These are phyloP conservation scores for Apodemia duryi DNA, from an alignment of 2,888 invertebrate species.

Conservation along the genomic window DNA sequence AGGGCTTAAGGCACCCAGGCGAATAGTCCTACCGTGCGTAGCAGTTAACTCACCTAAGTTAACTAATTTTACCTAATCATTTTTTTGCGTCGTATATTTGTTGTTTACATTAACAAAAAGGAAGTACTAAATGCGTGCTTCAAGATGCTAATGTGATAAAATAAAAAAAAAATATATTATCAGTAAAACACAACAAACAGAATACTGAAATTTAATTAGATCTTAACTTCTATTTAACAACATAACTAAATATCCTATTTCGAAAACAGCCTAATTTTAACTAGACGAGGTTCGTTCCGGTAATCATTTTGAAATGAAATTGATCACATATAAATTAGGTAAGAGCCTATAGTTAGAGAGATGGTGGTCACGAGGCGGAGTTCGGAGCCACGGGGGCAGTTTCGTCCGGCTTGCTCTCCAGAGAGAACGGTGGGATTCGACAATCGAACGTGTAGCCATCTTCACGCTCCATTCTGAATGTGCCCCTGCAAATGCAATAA, in stretches of 20 bases:
- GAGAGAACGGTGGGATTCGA: slow-evolving; percentile 97
- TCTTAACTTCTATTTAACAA: slow-evolving; percentile 55
- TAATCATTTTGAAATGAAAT: slow-evolving; percentile 24
- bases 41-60: too few species aligned
- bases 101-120: too few species aligned
- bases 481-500: slow-evolving; percentile 79
- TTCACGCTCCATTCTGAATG: slow-evolving; percentile 97
- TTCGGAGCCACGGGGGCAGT: slow-evolving; percentile 57
- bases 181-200: slow-evolving; percentile 44
- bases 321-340: not conserved
- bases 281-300: slow-evolving; percentile 27
- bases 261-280: slow-evolving; percentile 28
- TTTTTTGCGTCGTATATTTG: too few species aligned
- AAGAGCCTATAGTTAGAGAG: not conserved
- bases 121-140: too few species aligned
- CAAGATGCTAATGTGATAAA: too few species aligned
- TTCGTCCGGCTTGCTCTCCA: slow-evolving; percentile 94
- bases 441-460: slow-evolving; percentile 98
- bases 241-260: slow-evolving; percentile 53
- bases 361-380: slow-evolving; percentile 45
- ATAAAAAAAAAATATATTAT: too few species aligned
- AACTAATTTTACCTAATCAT: too few species aligned
- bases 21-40: too few species aligned
- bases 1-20: too few species aligned
- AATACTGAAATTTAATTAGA: slow-evolving; percentile 77